Conservation (phyloP, 1,140 invertebrate species). For the Pararge aegeria region DNA sequence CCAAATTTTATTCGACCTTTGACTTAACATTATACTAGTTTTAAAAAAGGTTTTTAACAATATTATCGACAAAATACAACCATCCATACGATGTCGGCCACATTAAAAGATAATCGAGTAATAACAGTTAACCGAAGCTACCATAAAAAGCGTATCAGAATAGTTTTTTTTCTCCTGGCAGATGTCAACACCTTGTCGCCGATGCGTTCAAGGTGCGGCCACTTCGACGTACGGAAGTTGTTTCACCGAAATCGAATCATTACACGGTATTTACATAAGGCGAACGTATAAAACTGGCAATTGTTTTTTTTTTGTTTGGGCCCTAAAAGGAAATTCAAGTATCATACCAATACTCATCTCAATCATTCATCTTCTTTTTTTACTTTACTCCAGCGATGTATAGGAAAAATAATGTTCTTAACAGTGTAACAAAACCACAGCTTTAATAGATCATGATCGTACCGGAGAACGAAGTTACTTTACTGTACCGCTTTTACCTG, state of each 20-base stretch:
- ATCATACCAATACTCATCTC: neutral
- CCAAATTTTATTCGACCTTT: no score
- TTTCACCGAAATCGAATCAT: slow-evolving; percentile 34
- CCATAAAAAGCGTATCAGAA: slow-evolving; percentile 36
- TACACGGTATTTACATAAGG: slow-evolving; percentile 35
- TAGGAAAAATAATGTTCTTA: no score
- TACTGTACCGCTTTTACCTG: no score
- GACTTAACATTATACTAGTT: no score
- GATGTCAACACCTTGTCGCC: slow-evolving; percentile 32
- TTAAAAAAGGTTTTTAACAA: no score
- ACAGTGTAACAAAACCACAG: no score
- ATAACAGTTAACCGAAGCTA: slow-evolving; percentile 28
- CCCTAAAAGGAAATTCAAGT: neutral
- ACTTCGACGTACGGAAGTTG: slow-evolving; percentile 35
- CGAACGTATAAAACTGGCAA: slow-evolving; percentile 19
- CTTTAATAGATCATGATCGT: no score
- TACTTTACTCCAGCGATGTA: no score
- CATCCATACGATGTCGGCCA: slow-evolving; percentile 23
- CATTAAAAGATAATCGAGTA: slow-evolving; percentile 30
- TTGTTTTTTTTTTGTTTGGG: slow-evolving; percentile 7
- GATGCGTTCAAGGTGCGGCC: slow-evolving; percentile 26
- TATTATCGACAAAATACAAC: no score
- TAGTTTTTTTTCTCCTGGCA: no score
- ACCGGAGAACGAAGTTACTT: no score
- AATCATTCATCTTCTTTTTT: no score